Conservation (phyloP, 2,888 invertebrate species). For the Glyphotaelius pellucidus region DNA sequence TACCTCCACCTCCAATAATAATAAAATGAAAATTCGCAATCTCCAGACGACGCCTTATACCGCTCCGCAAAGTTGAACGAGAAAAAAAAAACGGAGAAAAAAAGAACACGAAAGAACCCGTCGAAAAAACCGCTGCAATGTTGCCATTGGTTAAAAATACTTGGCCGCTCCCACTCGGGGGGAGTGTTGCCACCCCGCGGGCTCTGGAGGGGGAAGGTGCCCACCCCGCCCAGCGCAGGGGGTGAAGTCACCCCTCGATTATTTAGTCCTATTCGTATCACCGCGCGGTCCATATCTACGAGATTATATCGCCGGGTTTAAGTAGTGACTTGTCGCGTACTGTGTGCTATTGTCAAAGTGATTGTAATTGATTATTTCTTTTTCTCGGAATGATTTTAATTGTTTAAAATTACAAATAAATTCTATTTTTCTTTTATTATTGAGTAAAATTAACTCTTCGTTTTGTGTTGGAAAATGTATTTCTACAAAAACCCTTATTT, state of each 20-base stretch:
- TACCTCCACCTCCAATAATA: not conserved
- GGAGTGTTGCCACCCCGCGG: not conserved
- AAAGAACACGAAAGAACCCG: constrained; percentile 2
- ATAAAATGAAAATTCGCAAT: not conserved
- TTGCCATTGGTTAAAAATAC: constrained; percentile 55
- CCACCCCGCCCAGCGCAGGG: not conserved
- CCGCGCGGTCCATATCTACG: constrained; percentile 5
- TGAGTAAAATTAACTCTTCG: too few species aligned
- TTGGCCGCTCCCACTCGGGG: constrained; percentile 46
- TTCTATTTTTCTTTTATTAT: too few species aligned
- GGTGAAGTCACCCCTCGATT: constrained; percentile 31
- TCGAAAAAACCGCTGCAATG: constrained; percentile 45
- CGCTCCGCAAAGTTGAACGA: not conserved
- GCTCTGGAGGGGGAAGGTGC: constrained; percentile 15
- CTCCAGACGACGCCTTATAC: not conserved
- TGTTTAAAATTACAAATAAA: too few species aligned
- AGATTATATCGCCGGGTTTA: not conserved
- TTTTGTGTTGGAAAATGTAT: too few species aligned
- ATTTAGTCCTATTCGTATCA: constrained; percentile 47
- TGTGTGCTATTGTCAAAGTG: not conserved
- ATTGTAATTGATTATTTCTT: not conserved
- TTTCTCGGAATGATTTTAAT: too few species aligned
- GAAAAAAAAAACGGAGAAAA: not conserved
- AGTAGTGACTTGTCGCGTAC: not conserved
- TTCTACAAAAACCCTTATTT: too few species aligned